Percentiles rank a stretch among this genome's conserved stretches.
phyloP scores from a whole-genome alignment of 2,888 invertebrate species.

The Mystacides longicornis region DNA sequence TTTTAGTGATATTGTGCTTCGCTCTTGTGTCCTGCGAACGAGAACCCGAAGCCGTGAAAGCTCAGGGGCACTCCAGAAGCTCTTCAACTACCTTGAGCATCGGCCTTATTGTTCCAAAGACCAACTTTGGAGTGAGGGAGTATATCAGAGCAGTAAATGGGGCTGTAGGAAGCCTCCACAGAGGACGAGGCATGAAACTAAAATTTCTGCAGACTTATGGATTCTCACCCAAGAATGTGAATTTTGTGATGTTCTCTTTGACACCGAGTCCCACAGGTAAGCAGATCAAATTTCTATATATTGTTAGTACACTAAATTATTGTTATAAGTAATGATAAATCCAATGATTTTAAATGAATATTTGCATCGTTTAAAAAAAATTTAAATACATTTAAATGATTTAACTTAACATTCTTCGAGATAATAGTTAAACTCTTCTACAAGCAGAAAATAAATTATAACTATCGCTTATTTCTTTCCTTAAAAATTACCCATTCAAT shows the following conservation, averaged over 20 bases:
- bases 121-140: constrained; percentile 57
- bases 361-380: no score
- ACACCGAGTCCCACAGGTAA: constrained; percentile 71
- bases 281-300: no score
- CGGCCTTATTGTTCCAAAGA: constrained; percentile 55
- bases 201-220: constrained; percentile 57
- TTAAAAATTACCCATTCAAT: no score
- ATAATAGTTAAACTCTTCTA: no score
- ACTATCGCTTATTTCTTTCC: no score
- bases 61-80: constrained; percentile 12
- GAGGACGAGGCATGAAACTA: constrained; percentile 49
- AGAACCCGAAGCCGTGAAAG: constrained; percentile 24
- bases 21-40: constrained; percentile 3
- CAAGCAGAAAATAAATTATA: no score
- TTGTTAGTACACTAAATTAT: no score
- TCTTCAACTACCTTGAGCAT: constrained; percentile 38
- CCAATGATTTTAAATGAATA: no score
- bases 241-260: constrained; percentile 59
- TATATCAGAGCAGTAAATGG: constrained; percentile 59
- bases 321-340: no score
- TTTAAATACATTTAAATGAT: no score
- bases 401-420: no score
- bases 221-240: constrained; percentile 56
- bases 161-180: constrained; percentile 52
- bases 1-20: constrained; percentile 2